Base-by-base conservation (phyloP, 1,140 invertebrate species). In the Hermetia illucens region DNA sequence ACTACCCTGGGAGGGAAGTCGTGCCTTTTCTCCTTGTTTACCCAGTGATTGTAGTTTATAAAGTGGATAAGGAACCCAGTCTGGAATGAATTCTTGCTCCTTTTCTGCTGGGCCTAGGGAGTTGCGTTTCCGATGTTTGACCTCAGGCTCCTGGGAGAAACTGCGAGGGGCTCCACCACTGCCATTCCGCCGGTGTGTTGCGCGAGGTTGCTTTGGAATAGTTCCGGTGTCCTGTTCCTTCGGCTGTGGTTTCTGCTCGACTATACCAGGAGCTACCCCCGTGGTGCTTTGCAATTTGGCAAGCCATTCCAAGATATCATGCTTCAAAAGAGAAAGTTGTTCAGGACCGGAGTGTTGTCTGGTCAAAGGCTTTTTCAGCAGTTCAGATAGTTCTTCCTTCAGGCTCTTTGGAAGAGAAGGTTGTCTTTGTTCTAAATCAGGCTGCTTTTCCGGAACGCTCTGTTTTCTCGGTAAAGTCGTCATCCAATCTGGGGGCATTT, bases 61-160 rank as follows among this genome's bases (percentile, higher is more conserved):
- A 35, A 58, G 38, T n/a, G 56, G 55, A 41, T 55, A 55, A 29
- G 58, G 55, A 36, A 55, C 56, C 58, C 58, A 61, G 21, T 61
- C 58, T 15, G 48, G 25, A 18, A 21, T 15, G 19, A 34, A 20
- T 3, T 44, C 39, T 24, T 54, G 45, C 30, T 55, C 49, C 31
- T 55, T 53, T 8, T 49, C 48, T 1, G 39, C 55, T 34, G 57
- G 57, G 1, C 57, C 57, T 31, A 60, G 41, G 10, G 57, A 59
- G 42, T 60, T 56, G 2, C 57, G 44, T 38, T 59, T 59, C 13
- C 51, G 49, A 12, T 25, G 37, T 19, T 43, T 42, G 12, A 50
- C 40, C 19, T 47, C 45, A 5, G 46, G 44, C 20, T 58, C 55
- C 35, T 58, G 55, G 16, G 55, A 58, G 31, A 55, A 55, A 44